phyloP scores from a whole-genome alignment of 23 tunicate genomes.

The Oikopleura vanhoeffeni region DNA sequence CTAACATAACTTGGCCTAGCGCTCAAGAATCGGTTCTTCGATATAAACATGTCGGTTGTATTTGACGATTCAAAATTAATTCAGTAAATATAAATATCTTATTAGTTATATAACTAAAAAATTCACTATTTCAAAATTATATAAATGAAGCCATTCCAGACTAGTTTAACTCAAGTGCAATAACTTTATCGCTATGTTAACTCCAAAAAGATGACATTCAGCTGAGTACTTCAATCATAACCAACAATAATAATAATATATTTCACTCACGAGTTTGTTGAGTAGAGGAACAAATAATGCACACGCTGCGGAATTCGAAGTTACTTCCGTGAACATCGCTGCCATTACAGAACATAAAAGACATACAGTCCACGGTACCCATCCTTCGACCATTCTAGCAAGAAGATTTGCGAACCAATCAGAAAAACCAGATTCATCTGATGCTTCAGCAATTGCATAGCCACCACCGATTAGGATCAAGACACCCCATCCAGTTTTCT shows the following conservation, averaged over 20 bases:
- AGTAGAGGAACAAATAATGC: constrained; percentile 1
- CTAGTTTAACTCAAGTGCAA: too few species aligned
- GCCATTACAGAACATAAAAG: background rate
- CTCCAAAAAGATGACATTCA: too few species aligned
- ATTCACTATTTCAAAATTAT: too few species aligned
- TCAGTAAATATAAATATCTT: too few species aligned
- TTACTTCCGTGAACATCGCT: constrained; percentile 5
- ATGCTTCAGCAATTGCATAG: background rate
- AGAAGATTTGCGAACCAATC: background rate
- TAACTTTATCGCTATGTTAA: too few species aligned
- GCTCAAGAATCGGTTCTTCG: too few species aligned
- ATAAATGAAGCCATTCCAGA: too few species aligned
- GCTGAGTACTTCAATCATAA: too few species aligned
- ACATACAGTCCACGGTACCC: background rate
- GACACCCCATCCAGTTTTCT: constrained; percentile 8
- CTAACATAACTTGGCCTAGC: too few species aligned
- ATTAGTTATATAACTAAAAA: too few species aligned
- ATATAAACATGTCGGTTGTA: too few species aligned
- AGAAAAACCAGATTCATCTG: constrained; percentile 9
- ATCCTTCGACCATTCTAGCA: background rate
- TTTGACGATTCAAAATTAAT: too few species aligned
- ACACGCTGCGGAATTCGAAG: constrained; percentile 7
- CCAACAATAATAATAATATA: background rate
- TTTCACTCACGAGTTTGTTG: background rate
- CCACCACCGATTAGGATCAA: constrained; percentile 10